Conservation (phyloP, 2,888 invertebrate genomes). For the Falcaria lacertinaria region DNA sequence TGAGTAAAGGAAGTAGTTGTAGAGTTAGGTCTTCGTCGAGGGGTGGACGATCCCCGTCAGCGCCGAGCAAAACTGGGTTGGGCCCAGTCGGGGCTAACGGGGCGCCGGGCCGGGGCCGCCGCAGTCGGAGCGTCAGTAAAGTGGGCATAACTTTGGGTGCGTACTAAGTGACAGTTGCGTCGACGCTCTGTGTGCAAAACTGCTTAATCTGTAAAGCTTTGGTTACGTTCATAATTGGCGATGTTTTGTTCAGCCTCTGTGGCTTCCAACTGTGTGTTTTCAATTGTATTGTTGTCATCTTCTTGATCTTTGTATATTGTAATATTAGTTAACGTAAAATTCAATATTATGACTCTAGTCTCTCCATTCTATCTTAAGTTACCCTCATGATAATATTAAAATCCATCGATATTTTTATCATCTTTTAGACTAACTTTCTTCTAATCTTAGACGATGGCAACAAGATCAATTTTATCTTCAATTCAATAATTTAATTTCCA, state of each 20-base stretch:
- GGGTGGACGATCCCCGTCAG: conserved; percentile 69
- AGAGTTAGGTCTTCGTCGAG: conserved; percentile 78
- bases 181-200: conserved; percentile 59
- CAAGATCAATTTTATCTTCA: no score
- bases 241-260: conserved; percentile 25
- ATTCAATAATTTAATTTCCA: neutral
- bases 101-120: conserved; percentile 54
- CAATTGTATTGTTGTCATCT: conserved; percentile 9
- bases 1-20: conserved; percentile 81
- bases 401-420: no score
- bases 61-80: conserved; percentile 56
- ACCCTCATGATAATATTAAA: no score
- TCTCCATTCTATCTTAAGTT: no score
- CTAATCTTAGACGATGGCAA: no score
- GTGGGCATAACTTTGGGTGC: conserved; percentile 79
- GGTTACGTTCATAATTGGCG: conserved; percentile 15
- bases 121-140: conserved; percentile 74
- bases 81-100: conserved; percentile 30
- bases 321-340: no score
- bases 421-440: no score
- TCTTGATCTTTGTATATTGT: conserved; percentile 1
- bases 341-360: no score
- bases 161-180: conserved; percentile 72
- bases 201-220: conserved; percentile 38
- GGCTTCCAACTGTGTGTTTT: conserved; percentile 18